phyloP scores from a whole-genome alignment of 35 echinoderm and acorn worm species.

The Amphiura filiformis region DNA sequence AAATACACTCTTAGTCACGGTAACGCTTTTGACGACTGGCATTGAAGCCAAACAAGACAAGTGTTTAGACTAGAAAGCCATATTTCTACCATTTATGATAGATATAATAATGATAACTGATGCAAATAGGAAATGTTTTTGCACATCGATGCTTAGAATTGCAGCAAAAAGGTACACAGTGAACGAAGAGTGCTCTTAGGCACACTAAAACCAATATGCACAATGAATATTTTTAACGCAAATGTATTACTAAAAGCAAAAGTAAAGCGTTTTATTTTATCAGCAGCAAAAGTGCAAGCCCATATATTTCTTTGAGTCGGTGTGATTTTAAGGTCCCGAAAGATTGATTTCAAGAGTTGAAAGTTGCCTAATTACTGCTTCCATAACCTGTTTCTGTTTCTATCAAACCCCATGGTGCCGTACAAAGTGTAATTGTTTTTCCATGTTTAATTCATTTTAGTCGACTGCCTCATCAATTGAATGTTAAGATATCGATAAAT shows the following conservation, averaged over 20 bases:
- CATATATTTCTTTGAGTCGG: not conserved
- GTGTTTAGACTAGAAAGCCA: constrained; percentile 6
- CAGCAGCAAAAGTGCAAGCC: not conserved
- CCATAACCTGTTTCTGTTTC: not conserved
- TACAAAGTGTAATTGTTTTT: not conserved
- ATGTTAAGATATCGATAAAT: constrained; percentile 13
- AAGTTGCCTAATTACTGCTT: not conserved
- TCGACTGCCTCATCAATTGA: not conserved
- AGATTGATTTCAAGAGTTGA: not conserved
- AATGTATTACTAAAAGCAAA: not conserved
- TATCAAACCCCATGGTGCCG: not conserved
- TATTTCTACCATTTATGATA: not conserved
- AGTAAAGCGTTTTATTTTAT: not conserved
- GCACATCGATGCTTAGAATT: not conserved
- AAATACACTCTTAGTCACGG: not conserved
- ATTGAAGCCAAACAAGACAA: not conserved
- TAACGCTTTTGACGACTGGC: not conserved
- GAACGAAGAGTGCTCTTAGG: not conserved
- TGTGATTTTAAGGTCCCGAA: not conserved
- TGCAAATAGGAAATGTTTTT: not conserved
- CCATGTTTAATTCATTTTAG: constrained; percentile 4
- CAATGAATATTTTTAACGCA: not conserved
- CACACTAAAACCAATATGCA: not conserved
- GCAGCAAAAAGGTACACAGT: not conserved
- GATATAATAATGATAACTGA: not conserved